Evolutionary conservation across 1,140 invertebrate genomes (phyloP).

Genomic region (Pectinophora gossypiella): DNA sequence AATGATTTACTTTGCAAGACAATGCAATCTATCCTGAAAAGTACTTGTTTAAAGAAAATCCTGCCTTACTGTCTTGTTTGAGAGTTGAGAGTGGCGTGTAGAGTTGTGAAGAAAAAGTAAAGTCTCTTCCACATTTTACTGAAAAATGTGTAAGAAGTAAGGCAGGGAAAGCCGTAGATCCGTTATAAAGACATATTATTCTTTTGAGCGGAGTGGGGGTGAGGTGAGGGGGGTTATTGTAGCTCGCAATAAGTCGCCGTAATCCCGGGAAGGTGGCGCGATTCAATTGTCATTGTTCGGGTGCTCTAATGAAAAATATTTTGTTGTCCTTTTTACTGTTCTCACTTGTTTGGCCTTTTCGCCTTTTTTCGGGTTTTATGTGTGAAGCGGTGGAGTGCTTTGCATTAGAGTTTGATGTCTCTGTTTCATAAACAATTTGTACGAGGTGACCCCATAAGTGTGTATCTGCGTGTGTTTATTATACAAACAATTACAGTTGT

Average conservation of each 20-base stretch:
- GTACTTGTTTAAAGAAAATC: constrained; percentile 11
- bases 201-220: constrained; percentile 54
- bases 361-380: constrained; percentile 27
- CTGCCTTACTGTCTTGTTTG: constrained; percentile 11
- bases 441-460: no score
- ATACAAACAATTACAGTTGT: no score
- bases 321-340: constrained; percentile 50
- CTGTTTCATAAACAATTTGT: no score
- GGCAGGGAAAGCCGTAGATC: constrained; percentile 63
- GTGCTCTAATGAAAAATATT: constrained; percentile 70
- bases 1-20: constrained; percentile 60
- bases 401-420: no score
- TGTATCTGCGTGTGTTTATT: no score
- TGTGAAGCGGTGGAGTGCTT: constrained; percentile 6
- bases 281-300: constrained; percentile 69
- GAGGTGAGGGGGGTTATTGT: constrained; percentile 35
- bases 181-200: constrained; percentile 74
- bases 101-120: constrained; percentile 29
- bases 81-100: constrained; percentile 25
- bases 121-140: constrained; percentile 67
- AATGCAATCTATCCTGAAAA: constrained; percentile 67
- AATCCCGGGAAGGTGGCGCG: constrained; percentile 57
- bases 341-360: neutral
- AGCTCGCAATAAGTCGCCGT: constrained; percentile 60
- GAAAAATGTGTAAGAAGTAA: constrained; percentile 71